Evolutionary conservation across 1,140 invertebrate genomes (phyloP), one percentile per base, ranked within the genome.

Genomic region (Drosophila pallidifrons): DNA sequence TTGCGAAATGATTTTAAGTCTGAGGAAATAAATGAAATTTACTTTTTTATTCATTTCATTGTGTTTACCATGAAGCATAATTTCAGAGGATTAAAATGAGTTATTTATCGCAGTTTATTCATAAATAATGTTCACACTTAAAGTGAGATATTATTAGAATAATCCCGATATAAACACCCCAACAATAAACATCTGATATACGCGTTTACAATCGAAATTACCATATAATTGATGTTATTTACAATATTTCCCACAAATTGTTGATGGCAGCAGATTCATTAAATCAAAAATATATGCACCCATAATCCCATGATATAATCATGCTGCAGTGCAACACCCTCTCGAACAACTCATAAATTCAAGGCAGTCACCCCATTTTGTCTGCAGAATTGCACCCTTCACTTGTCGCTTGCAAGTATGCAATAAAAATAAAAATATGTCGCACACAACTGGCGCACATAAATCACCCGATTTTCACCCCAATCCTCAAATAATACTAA

Each of bases 371-470:
- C 82, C 82, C 83, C 73, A 74, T 82, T 82, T 51, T 41, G 45
- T 71, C 66, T 38, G 43, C 49, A 47, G 16, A 59, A 46, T 47
- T 79, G 71, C 58, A 77, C 61, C 58, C 77, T 65, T 68, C 63
- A 87, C 63, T 80, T 83, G 77, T 64, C 72, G 79, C 79, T 76
- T 70, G 63, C 78, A 79, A 87, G 72, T 74, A 77, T 82, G 80
- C 83, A 89, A 87, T 86, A 86, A 86, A 75, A 81, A 86, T 83
- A 72, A 87, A 87, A 87, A 82, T 85, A 47, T 81, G 82, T 79
- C 71, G 52, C 59, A 65, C 66, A 71, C 66, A 82, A 82, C 66
- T 64, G 71, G 69, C 57, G 71, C 41, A 68, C 45, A 87, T 87
- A 87, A 87, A 87, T 87, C 83, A 87, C 71, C 47, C 54, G 45